Evolutionary conservation across 2,888 invertebrate species (phyloP), one percentile per base, ranked within the genome.

Genomic region (Chloroclysta siterata): DNA sequence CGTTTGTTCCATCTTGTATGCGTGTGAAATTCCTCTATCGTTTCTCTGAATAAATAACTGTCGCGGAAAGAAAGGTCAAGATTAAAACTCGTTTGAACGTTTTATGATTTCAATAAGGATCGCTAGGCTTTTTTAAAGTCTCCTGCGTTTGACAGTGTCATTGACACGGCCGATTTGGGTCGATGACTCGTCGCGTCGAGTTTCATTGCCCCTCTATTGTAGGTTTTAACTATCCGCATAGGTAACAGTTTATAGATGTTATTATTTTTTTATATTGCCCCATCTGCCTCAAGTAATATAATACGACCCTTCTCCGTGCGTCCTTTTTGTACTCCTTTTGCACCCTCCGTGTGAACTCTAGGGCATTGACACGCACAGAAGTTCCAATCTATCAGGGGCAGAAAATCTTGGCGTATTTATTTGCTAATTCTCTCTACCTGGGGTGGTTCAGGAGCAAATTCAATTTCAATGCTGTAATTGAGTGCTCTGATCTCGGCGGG

Each of bases 261-360:
- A 72, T 74, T 72, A 67, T 70, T 73, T 72, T 48, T 72, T 73
- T 72, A 66, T 74, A 70, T 68, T 68, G 66, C 72, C 79, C 76
- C 74, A 75, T 79, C 80, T 78, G 72, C 73, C 61, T 71, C 76
- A 70, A 72, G 76, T 76, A 78, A 79, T 80, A 80, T 77, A 79
- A 78, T 71, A 70, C 77, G 75, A 76, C 77, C 79, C 78, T 74
- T 79, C 71, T 69, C 70, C 65, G 69, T 74, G 74, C 76, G 79
- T 75, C 81, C 81, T 80, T 76, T 75, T 71, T 72, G 77, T 74
- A 72, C 75, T 74, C 74, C 73, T 78, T 75, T 75, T 72, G 75
- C 81, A 80, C 82, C 81, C 81, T 82, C 75, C 82, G 72, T 68
- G 74, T 81, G 80, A 80, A 82, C 81, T 76, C 77, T 72, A 68